Conservation (phyloP, 2,888 invertebrate genomes). For the Cosmia trapezina region DNA sequence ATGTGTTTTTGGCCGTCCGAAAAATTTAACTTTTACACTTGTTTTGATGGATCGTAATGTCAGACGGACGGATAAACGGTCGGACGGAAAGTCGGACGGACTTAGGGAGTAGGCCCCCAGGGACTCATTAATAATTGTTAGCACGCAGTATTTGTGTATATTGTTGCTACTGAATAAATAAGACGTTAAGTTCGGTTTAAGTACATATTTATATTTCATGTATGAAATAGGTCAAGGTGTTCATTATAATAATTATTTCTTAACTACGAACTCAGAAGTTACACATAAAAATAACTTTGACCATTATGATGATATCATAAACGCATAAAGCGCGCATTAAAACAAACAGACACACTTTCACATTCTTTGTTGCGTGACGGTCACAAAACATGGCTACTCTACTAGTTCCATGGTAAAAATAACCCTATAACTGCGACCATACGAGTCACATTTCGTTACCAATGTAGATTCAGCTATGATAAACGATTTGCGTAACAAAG, state of each 20-base stretch:
- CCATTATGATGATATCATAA: conserved; percentile 39
- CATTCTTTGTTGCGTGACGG: conserved; percentile 81
- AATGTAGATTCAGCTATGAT: conserved; percentile 23
- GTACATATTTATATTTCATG: conserved; percentile 9
- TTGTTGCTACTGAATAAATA: conserved; percentile 12
- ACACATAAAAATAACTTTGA: conserved; percentile 39
- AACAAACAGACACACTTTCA: conserved; percentile 79
- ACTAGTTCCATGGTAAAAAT: conserved; percentile 54
- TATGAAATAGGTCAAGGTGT: conserved; percentile 33
- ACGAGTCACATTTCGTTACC: conserved; percentile 38
- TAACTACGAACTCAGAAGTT: conserved; percentile 23
- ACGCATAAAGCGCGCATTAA: conserved; percentile 57
- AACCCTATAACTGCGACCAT: conserved; percentile 13
- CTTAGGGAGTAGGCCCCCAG: too few relatives aligned
- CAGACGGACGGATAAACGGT: too few relatives aligned
- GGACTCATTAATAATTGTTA: not conserved
- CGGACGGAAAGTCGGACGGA: too few relatives aligned
- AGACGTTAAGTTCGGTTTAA: not conserved
- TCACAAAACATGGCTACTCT: conserved; percentile 64
- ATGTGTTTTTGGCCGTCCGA: too few relatives aligned
- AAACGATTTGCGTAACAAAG: conserved; percentile 61
- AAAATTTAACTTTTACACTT: too few relatives aligned
- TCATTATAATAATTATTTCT: conserved; percentile 18
- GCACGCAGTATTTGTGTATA: not conserved
- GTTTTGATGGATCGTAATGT: too few relatives aligned